Percentiles rank a stretch among this genome's conserved stretches.
Conservation (phyloP, 2,113 vertebrate genomes). For the Uria lomvia region DNA sequence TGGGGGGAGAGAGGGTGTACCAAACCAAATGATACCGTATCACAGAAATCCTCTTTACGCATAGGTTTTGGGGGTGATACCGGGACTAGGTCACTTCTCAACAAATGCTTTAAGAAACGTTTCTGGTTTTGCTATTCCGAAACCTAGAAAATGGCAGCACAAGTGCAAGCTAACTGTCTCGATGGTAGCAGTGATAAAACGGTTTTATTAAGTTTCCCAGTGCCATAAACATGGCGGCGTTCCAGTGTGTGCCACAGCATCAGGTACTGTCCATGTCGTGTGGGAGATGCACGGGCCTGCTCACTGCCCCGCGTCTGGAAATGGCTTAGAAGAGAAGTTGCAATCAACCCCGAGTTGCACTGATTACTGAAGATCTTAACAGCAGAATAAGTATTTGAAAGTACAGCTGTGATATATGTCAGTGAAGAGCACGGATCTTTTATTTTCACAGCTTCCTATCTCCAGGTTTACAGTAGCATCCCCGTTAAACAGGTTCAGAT, state of each 20-base stretch:
- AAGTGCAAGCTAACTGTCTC: neutral
- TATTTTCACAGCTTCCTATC: neutral
- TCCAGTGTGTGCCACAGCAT: neutral
- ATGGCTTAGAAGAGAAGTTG: neutral
- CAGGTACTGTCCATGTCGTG: rapidly evolving
- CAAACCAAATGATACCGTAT: too few species aligned
- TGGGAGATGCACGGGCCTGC: neutral
- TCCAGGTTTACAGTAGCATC: neutral
- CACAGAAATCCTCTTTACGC: neutral
- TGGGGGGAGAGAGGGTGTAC: neutral
- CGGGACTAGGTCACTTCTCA: rapidly evolving
- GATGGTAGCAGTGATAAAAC: neutral
- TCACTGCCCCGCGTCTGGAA: neutral
- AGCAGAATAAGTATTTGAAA: neutral
- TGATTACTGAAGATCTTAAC: neutral
- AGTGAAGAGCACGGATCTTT: neutral
- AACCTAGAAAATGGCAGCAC: neutral
- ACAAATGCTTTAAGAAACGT: neutral
- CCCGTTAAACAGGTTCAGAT: neutral
- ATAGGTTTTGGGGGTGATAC: neutral
- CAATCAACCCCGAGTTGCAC: rapidly evolving
- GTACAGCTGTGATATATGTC: neutral
- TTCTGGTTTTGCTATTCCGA: neutral
- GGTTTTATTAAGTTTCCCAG: neutral
- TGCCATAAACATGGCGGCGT: rapidly evolving